A percentile compares a stretch with the other conserved stretches of the same genome.
phyloP scores from a whole-genome alignment of 2,113 vertebrate genomes.

The Larimichthys crocea region DNA sequence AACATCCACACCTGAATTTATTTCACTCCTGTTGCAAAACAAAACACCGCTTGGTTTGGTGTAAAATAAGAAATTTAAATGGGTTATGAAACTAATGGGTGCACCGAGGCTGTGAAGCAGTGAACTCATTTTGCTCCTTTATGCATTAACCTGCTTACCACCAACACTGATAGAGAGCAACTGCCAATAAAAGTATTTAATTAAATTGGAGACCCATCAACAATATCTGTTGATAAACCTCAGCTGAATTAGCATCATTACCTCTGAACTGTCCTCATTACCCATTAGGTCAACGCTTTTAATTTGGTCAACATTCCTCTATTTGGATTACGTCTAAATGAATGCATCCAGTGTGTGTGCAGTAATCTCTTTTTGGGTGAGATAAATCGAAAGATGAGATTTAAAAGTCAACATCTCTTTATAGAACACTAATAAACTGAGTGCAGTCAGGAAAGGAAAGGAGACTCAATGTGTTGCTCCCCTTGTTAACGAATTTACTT shows the following conservation, averaged over 20 bases:
- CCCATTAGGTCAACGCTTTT: slow-evolving; percentile 67
- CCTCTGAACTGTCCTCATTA: slow-evolving; percentile 60
- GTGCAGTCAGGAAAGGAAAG: slow-evolving; percentile 33
- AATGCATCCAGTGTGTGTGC: slow-evolving; percentile 25
- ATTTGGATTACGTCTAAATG: slow-evolving; percentile 44
- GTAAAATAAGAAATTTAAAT: slow-evolving; percentile 28
- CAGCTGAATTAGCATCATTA: slow-evolving; percentile 59
- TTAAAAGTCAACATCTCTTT: slow-evolving; percentile 54
- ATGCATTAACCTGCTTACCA: slow-evolving; percentile 28
- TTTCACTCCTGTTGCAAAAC: slow-evolving; percentile 37
- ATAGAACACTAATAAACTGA: slow-evolving; percentile 54
- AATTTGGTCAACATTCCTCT: slow-evolving; percentile 43
- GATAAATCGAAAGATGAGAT: slow-evolving; percentile 45
- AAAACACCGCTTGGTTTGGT: slow-evolving; percentile 30
- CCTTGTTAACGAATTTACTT: slow-evolving; percentile 64
- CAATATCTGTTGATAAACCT: slow-evolving; percentile 45
- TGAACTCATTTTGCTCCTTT: slow-evolving; percentile 38
- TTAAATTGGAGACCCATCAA: slow-evolving; percentile 46
- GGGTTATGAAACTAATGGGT: slow-evolving; percentile 37
- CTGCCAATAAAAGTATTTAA: slow-evolving; percentile 30
- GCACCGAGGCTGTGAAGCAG: background rate
- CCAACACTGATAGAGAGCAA: slow-evolving; percentile 18
- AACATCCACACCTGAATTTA: slow-evolving; percentile 47
- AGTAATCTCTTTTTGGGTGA: slow-evolving; percentile 32
- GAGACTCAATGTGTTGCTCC: slow-evolving; percentile 23